These are phyloP conservation scores for Diplazon laetatorius DNA, from an alignment of 2,888 invertebrate species.

Conservation along the genomic window DNA sequence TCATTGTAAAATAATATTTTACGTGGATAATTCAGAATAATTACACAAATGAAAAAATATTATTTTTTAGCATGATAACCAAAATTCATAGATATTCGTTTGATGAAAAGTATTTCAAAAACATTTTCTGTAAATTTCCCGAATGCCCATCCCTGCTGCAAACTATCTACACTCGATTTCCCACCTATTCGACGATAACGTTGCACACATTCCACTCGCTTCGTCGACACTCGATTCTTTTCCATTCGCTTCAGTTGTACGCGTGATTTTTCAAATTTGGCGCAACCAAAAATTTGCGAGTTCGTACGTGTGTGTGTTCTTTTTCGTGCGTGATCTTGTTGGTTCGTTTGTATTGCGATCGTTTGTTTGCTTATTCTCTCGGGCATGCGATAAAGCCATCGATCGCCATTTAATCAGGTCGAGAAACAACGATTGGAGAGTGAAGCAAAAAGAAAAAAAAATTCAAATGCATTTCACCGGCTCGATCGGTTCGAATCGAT, in stretches of 20 bases:
- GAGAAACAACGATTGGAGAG: not conserved
- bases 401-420: constrained; percentile 1
- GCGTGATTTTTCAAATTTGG: constrained; percentile 1
- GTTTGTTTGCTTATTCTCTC: constrained; percentile 2
- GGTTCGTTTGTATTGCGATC: constrained; percentile 17
- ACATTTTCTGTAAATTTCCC: no score
- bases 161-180: constrained; percentile 12
- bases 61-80: no score
- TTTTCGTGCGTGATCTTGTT: constrained; percentile 15
- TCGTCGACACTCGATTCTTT: constrained; percentile 25
- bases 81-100: no score
- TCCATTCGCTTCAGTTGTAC: constrained; percentile 30
- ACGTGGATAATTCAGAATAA: no score
- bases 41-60: no score
- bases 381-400: constrained; percentile 24
- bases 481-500: not conserved
- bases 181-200: constrained; percentile 6
- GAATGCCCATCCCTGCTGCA: not conserved
- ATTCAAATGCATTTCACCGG: not conserved
- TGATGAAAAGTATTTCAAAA: no score
- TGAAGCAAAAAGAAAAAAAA: not conserved
- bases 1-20: no score
- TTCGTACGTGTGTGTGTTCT: constrained; percentile 30
- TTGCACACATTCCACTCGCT: constrained; percentile 10
- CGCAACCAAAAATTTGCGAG: not conserved